Evolutionary conservation across 2,888 invertebrate species (phyloP).

Genomic region (Cyaniris semiargus): DNA sequence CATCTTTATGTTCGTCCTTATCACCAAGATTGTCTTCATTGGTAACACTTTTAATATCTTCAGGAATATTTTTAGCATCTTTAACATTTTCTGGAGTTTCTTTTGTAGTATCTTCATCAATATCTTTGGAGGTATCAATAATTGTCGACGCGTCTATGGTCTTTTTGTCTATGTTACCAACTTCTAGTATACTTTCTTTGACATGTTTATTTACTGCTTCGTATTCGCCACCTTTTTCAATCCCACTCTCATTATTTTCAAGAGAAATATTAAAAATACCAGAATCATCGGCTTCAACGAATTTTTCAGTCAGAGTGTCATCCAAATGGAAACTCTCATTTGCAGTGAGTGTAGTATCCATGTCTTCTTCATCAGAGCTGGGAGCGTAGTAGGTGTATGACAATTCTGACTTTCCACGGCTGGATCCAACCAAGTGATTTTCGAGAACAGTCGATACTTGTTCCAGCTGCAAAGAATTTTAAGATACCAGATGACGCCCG

Average conservation of each 20-base stretch:
- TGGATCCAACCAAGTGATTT: slow-evolving; percentile 63
- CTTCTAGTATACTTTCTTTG: neutral
- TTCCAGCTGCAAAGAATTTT: slow-evolving; percentile 54
- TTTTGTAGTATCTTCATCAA: neutral
- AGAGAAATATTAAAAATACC: slow-evolving; percentile 45
- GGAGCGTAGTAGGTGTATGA: slow-evolving; percentile 49
- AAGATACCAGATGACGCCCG: neutral
- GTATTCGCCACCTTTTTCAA: slow-evolving; percentile 21
- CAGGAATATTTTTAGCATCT: neutral
- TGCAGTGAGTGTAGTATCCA: slow-evolving; percentile 59
- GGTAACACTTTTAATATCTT: neutral
- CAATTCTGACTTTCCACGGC: slow-evolving; percentile 59
- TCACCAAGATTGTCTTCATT: neutral
- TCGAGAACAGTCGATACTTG: slow-evolving; percentile 68
- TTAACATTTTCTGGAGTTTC: neutral
- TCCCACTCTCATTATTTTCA: slow-evolving; percentile 20
- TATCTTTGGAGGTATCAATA: neutral
- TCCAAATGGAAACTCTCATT: slow-evolving; percentile 56
- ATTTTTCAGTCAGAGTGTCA: slow-evolving; percentile 60
- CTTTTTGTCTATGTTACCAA: neutral
- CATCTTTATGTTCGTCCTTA: slow-evolving; percentile 42
- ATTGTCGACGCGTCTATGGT: neutral
- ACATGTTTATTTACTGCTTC: too few species aligned
- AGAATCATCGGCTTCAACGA: slow-evolving; percentile 44
- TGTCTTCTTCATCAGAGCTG: slow-evolving; percentile 51